phyloP scores from a whole-genome alignment of 2,113 vertebrate genomes.

The Ifrita kowaldi region DNA sequence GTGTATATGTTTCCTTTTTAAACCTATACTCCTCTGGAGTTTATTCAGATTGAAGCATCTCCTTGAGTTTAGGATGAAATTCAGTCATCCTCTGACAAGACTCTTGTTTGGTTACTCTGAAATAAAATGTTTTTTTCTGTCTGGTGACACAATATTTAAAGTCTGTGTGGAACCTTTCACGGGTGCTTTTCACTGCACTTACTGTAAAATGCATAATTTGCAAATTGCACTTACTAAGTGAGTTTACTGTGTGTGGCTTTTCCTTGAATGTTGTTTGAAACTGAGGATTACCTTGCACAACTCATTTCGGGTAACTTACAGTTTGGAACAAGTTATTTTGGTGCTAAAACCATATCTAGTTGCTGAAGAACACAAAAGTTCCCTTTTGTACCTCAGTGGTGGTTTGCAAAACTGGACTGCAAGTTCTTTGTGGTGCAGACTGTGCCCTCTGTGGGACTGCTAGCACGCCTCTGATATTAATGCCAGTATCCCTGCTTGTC shows the following conservation, averaged over 20 bases:
- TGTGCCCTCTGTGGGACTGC: background rate
- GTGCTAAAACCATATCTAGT: background rate
- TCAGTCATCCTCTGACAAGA: background rate
- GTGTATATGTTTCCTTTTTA: background rate
- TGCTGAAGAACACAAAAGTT: background rate
- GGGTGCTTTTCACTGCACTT: background rate
- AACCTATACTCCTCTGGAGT: background rate
- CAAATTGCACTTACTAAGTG: background rate
- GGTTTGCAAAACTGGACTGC: background rate
- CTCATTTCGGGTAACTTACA: background rate
- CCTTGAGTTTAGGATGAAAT: background rate
- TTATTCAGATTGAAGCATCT: background rate
- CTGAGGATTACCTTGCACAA: background rate
- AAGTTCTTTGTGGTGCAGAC: background rate
- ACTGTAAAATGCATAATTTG: background rate
- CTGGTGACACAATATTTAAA: background rate
- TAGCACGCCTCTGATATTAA: background rate
- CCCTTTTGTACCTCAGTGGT: background rate
- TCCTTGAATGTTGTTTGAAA: background rate
- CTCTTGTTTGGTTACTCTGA: background rate
- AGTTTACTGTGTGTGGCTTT: background rate
- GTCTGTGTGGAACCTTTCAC: background rate
- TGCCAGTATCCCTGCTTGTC: background rate
- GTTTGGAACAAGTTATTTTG: background rate
- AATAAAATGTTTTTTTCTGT: background rate